phyloP scores from a whole-genome alignment of 2,888 invertebrate species.

The Brachypalpus laphriformis region DNA sequence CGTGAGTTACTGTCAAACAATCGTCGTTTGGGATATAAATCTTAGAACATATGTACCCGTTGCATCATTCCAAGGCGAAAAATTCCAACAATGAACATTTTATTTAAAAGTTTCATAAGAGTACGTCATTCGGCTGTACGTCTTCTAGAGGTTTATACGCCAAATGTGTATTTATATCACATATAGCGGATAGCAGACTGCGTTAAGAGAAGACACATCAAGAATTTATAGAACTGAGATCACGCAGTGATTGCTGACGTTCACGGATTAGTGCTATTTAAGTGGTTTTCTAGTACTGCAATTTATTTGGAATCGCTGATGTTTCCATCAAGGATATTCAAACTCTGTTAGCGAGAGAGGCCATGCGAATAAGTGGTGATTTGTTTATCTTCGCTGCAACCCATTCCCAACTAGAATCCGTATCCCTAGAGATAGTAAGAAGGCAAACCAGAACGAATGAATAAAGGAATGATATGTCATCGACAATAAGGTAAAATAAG shows the following conservation, averaged over 20 bases:
- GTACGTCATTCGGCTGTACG: not conserved
- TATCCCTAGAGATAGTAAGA: no score
- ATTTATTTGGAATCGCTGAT: no score
- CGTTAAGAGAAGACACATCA: not conserved
- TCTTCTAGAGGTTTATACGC: not conserved
- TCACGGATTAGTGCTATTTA: not conserved
- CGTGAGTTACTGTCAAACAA: not conserved
- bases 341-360: no score
- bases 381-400: no score
- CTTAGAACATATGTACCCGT: not conserved
- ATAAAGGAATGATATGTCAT: no score
- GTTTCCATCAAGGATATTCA: no score
- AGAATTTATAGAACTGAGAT: not conserved
- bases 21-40: not conserved
- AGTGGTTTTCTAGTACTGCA: not conserved
- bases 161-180: not conserved
- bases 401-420: no score
- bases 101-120: not conserved
- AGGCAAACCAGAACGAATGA: no score
- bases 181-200: not conserved
- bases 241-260: not conserved
- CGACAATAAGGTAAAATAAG: no score
- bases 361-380: no score
- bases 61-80: slow-evolving; percentile 5
- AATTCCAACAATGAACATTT: slow-evolving; percentile 3